Evolutionary conservation across 2,888 invertebrate species (phyloP).

Genomic region (Drosophila antonietae): DNA sequence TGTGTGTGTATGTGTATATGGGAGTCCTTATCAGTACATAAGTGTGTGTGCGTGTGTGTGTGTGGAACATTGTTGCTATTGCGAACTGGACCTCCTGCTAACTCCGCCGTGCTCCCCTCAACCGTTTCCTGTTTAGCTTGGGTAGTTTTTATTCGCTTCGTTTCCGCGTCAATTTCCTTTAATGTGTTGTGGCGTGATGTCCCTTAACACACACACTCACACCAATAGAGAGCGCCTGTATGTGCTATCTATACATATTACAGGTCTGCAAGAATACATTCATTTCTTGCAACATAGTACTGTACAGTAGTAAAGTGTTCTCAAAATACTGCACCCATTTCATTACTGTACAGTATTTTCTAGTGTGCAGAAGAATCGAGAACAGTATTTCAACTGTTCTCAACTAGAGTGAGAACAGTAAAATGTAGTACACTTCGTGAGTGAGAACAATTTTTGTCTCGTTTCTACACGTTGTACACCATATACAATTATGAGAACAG

Average conservation of each 20-base stretch:
- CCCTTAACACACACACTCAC: conserved; percentile 51
- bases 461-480: no score
- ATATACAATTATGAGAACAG: no score
- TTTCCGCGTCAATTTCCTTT: conserved; percentile 79
- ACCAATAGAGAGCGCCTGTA: conserved; percentile 10
- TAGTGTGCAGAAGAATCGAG: no score
- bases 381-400: no score
- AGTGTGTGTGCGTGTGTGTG: conserved; percentile 19
- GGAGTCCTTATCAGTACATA: conserved; percentile 34
- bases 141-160: conserved; percentile 78
- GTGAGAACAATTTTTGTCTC: no score
- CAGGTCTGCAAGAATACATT: no score
- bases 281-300: no score
- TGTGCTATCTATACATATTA: conserved; percentile 40
- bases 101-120: not conserved
- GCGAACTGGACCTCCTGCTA: conserved; percentile 38
- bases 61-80: conserved; percentile 52
- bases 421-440: no score
- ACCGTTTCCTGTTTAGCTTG: conserved; percentile 43
- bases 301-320: no score
- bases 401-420: no score
- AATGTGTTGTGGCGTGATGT: conserved; percentile 76
- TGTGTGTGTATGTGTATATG: conserved; percentile 23
- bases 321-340: no score
- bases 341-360: no score